Percentiles rank a stretch among this genome's conserved stretches.
phyloP scores from a whole-genome alignment of 2,888 invertebrate genomes.

The Drosophila stalkeri region DNA sequence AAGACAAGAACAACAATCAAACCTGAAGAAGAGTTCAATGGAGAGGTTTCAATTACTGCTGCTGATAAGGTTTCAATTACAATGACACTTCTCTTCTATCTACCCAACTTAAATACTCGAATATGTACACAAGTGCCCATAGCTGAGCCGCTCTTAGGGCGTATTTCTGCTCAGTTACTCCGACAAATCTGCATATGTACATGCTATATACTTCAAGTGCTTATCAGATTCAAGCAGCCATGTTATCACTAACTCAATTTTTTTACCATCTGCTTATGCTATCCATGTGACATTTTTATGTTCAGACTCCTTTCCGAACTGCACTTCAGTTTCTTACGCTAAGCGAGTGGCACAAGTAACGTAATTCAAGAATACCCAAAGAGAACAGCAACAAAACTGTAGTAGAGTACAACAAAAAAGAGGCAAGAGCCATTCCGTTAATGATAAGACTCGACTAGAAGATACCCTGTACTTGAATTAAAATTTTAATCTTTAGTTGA shows the following conservation, averaged over 20 bases:
- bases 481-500: no score
- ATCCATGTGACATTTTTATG: conserved; percentile 24
- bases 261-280: conserved; percentile 18
- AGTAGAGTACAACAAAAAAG: conserved; percentile 12
- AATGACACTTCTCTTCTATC: not conserved
- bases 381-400: conserved; percentile 12
- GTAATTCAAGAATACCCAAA: conserved; percentile 38
- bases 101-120: not conserved
- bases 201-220: conserved; percentile 31
- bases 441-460: not conserved
- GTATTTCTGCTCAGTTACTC: not conserved
- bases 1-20: conserved; percentile 8
- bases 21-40: not conserved
- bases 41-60: not conserved
- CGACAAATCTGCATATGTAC: conserved; percentile 18
- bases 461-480: not conserved
- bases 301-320: conserved; percentile 21
- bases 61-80: conserved; percentile 25
- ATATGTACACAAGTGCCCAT: not conserved
- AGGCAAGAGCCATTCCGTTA: not conserved
- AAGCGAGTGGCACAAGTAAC: conserved; percentile 40
- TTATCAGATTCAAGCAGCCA: conserved; percentile 37
- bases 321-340: conserved; percentile 38
- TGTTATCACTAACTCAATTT: conserved; percentile 44
- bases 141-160: not conserved